Evolutionary conservation across 2,888 invertebrate species (phyloP).

Genomic region (Oithona nana): DNA sequence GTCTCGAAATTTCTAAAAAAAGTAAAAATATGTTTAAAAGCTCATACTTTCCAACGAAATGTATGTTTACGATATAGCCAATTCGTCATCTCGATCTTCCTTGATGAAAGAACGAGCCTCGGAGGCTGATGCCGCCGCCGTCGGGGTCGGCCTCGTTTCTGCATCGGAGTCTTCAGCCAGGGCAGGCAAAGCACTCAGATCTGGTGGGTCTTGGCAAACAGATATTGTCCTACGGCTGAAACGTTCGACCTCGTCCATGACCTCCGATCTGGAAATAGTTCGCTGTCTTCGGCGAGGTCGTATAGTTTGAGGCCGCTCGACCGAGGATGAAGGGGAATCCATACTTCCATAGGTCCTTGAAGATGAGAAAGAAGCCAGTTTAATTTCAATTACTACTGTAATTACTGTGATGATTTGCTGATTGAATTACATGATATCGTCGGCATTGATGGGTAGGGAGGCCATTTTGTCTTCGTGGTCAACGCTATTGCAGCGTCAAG

Average conservation of each 20-base stretch:
- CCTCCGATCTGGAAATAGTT: constrained; percentile 20
- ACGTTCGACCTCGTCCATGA: not conserved
- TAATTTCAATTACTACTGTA: not conserved
- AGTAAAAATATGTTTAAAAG: not conserved
- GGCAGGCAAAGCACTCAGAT: not conserved
- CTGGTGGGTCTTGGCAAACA: not conserved
- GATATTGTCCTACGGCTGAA: not conserved
- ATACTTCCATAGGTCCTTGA: not conserved
- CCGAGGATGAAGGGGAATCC: not conserved
- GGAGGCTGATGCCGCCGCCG: not conserved
- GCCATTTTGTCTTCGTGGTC: no score
- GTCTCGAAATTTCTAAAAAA: constrained; percentile 9
- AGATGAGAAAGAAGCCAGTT: not conserved
- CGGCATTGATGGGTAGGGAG: not conserved
- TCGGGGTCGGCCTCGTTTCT: not conserved
- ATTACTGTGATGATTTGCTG: no score
- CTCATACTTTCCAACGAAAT: no score
- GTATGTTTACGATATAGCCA: not conserved
- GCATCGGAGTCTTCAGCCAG: not conserved
- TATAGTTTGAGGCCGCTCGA: not conserved
- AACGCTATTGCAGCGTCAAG: no score
- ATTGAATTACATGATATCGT: not conserved
- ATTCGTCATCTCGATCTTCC: not conserved
- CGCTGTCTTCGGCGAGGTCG: not conserved
- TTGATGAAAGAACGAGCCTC: not conserved